Evolutionary conservation across 1,140 invertebrate genomes (phyloP), one percentile per base, ranked within the genome.

Genomic region (Steinernema feltiae): DNA sequence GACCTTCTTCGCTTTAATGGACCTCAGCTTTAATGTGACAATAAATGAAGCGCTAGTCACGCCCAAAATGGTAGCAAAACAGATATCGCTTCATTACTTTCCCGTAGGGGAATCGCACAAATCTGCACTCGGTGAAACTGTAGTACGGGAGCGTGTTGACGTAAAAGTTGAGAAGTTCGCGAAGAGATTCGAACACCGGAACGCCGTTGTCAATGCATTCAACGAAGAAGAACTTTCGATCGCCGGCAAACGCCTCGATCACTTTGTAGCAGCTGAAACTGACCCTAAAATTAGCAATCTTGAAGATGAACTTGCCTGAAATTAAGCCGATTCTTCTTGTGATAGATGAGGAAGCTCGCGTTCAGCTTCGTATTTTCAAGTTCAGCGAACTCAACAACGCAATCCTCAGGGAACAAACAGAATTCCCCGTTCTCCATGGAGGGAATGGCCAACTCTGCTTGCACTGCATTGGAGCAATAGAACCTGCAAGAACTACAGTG

Each of bases 161-260:
- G 53, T 63, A 63, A 21, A 63, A 63, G 53, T 63, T 63, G 53
- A 63, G 53, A 3, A 63, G 53, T 27, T 63, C 53, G 2, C 53
- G 53, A 21, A 63, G 53, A 27, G 53, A 17, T 15, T 63, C 53
- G 53, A 63, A 63, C 24, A 15, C 24, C 12, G 53, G 53, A 7
- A 27, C 15, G 12, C 12, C 24, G 53, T 63, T 21, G 53, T 63
- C 53, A 21, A 63, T 63, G 24, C 53, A 63, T 21, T 63, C 53
- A 3, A 63, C 53, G 53, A n/a, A 63, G 53, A 63, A 63, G 53
- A 63, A 63, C 2, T 27, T 63, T 27, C 53, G 53, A 63, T 27
- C 24, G 15, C 53, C 53, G 24, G 53, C 53, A 7, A 21, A 63
- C 53, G 53, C 53, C 24, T 63, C 53, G 15, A 63, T 7, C 2